phyloP scores from a whole-genome alignment of 1,140 invertebrate genomes.

The Tetranychus urticae region DNA sequence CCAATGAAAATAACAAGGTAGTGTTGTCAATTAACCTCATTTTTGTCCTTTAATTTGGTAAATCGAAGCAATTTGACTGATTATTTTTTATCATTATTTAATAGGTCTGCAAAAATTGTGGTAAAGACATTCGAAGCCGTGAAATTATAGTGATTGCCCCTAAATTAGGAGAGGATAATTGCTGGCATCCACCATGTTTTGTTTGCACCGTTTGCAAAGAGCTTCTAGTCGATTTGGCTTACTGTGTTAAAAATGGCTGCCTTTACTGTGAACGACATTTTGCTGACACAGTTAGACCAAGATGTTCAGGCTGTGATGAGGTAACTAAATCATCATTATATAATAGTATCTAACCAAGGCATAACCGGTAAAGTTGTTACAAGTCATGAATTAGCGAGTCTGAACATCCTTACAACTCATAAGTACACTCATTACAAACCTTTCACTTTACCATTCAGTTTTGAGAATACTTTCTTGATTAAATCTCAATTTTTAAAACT shows the following conservation, averaged over 20 bases:
- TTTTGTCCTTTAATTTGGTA: too few species aligned
- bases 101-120: slow-evolving; percentile 38
- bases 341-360: too few species aligned
- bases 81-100: slow-evolving; percentile 4
- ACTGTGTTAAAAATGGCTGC: slow-evolving; percentile 52
- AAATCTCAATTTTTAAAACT: too few species aligned
- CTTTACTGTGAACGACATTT: slow-evolving; percentile 82
- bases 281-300: slow-evolving; percentile 66
- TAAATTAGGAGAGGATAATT: slow-evolving; percentile 35
- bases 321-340: slow-evolving; percentile 30
- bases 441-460: too few species aligned
- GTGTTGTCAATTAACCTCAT: slow-evolving; percentile 17
- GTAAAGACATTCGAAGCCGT: slow-evolving; percentile 31
- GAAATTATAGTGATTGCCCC: slow-evolving; percentile 42
- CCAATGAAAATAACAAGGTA: slow-evolving; percentile 24
- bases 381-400: too few species aligned
- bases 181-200: slow-evolving; percentile 70
- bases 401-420: too few species aligned
- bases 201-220: slow-evolving; percentile 56
- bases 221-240: slow-evolving; percentile 69
- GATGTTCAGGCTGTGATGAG: slow-evolving; percentile 82
- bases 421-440: too few species aligned
- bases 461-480: too few species aligned
- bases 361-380: too few species aligned
- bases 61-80: too few species aligned